phyloP scores from a whole-genome alignment of 2,113 vertebrate genomes.

The Eretmochelys imbricata region DNA sequence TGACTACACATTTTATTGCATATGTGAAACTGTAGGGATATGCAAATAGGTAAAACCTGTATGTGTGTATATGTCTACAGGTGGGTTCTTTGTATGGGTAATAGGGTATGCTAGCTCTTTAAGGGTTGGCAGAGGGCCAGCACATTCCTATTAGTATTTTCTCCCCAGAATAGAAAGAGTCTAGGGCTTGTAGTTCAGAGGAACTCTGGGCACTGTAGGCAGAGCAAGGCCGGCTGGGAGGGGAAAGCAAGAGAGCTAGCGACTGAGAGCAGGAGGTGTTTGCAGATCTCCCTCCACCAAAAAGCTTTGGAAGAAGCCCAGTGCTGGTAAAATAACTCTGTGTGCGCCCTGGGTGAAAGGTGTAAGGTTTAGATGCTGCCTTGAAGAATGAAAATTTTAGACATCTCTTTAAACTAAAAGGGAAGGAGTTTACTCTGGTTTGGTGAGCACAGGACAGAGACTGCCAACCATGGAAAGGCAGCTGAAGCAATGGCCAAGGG shows the following conservation, averaged over 20 bases:
- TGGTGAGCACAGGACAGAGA: background rate
- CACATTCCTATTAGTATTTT: background rate
- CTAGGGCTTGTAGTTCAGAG: background rate
- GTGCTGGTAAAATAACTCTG: background rate
- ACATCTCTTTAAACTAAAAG: background rate
- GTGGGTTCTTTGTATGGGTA: background rate
- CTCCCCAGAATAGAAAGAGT: background rate
- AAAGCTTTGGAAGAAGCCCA: background rate
- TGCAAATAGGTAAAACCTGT: background rate
- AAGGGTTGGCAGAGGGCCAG: background rate
- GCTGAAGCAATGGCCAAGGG: background rate
- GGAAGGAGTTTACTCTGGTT: background rate
- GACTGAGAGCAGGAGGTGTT: background rate
- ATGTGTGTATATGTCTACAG: background rate
- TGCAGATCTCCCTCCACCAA: background rate
- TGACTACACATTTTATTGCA: background rate
- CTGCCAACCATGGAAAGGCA: background rate
- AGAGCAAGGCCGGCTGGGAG: fast-evolving
- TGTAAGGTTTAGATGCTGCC: background rate
- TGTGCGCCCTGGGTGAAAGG: background rate
- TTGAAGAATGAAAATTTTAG: background rate
- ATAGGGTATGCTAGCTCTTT: background rate
- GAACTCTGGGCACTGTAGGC: background rate
- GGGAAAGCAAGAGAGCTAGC: background rate
- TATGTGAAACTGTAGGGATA: background rate